Evolutionary conservation across 2,888 invertebrate species (phyloP), one percentile per base, ranked within the genome.

Genomic region (Leistus spinibarbis): DNA sequence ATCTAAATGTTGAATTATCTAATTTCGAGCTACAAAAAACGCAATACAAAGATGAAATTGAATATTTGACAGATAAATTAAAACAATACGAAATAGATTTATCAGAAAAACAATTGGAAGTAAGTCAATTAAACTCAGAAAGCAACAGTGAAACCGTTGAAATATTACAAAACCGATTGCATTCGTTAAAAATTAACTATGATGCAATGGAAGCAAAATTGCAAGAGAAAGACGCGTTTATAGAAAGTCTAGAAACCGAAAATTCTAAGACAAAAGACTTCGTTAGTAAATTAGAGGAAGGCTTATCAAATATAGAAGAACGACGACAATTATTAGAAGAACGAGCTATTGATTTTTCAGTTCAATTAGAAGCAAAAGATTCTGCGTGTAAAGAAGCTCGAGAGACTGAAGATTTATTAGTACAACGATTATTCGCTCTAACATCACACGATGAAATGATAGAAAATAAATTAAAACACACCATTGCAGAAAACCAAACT

Each of bases 191-290:
- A 9, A 81, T 84, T 69, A 82, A 86, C 79, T 83, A 86, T 78
- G 20, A 90, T 78, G 23, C 86, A 80, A 86, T 89, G 69, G 89
- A 92, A 77, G 91, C 91, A 1, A 94, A 93, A 84, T 83, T 94
- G 10, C 92, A 92, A 82, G 93, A 94, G 83, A 87, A 92, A 77
- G 91, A 93, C 81, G 87, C 92, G 65, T 92, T 91, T 77, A 91
- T 93, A 72, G 94, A 94, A 83, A 91, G 89, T 54, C 85, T 93
- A 76, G 92, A 94, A 83, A 84, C 87, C 24, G 93, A 93, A 80
- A 87, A 92, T 67, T 85, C 83, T 1, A 90, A 90, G 80, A 90
- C 91, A 72, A 91, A 90, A 79, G 89, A 88, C 5, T 90, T 91
- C 79, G 89, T 91, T 54, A 86, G 88, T 40, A 89, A 89, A 53